Base-by-base conservation (phyloP, 92 coral and sea anemone genomes). In the Epizoanthus stellaris region DNA sequence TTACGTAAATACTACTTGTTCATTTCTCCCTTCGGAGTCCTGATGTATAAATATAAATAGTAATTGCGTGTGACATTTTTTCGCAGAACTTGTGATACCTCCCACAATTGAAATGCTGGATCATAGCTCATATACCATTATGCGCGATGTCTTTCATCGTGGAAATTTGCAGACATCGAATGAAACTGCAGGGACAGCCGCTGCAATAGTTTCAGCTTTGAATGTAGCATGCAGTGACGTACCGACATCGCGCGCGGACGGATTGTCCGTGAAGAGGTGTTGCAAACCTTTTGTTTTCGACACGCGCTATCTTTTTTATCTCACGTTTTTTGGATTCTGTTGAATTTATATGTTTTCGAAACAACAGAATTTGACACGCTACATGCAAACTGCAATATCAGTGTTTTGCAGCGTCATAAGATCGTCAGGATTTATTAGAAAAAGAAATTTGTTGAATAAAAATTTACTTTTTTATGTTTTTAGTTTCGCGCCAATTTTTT, bases 321-420 rank as follows among this genome's bases (percentile, higher is more conserved):
- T 45, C 72, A 42, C 72, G 20, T 79, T 20, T 21, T 45, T 79
- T 62, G 20, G 23, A 79, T 79, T 79, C 73, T 79, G 83, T 36
- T 63, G 38, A 79, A 62, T 79, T 63, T 42, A 36, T 52, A 30
- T 30, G 34, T 6, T 63, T 63, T 79, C 39, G 68, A 61, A 43
- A 36, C 59, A 23, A 13, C 36, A 19, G 30, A 11, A n/a, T 40
- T 36, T 25, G 56, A 52, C 56, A 52, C 56, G 56, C 56, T 52
- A 52, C 56, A 52, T 52, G 56, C 56, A 52, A 52, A 12, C 11
- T 52, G 10, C 56, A 45, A 45, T 45, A 45, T 45, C 1, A 45
- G 52, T 7, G 52, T 45, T 67, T 17, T 67, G 42, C 43, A 3
- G 40, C 45, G 56, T 52, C 56, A 52, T 52, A 13, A 52, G 14